phyloP scores from a whole-genome alignment of 2,888 invertebrate species.

The Oasisia sp. region DNA sequence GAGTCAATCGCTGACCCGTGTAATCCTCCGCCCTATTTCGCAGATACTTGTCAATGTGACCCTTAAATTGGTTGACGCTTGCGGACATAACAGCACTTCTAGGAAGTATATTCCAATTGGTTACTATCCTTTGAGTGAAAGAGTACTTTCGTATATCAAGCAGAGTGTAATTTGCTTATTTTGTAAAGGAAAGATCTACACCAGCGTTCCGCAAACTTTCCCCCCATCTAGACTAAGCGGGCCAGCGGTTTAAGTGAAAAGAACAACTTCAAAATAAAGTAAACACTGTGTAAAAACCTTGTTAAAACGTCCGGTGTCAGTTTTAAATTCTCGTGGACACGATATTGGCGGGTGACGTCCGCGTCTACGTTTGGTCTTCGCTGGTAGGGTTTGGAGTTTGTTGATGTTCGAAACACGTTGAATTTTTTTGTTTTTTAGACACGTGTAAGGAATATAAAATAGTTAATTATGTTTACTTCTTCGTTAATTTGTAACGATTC shows the following conservation, averaged over 20 bases:
- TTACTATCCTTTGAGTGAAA: too few relatives aligned
- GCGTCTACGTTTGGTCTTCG: neutral
- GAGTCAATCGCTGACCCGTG: too few relatives aligned
- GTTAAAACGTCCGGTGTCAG: neutral
- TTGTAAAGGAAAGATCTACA: too few relatives aligned
- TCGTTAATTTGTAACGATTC: neutral
- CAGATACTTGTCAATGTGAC: too few relatives aligned
- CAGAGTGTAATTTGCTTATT: too few relatives aligned
- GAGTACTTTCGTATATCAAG: too few relatives aligned
- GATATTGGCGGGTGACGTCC: neutral
- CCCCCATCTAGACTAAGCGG: too few relatives aligned
- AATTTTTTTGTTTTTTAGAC: neutral
- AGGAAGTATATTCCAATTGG: too few relatives aligned
- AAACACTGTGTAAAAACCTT: neutral
- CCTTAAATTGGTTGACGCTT: too few relatives aligned
- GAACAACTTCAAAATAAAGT: neutral
- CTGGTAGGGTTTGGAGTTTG: neutral
- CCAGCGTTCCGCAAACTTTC: too few relatives aligned
- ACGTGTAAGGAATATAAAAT: neutral
- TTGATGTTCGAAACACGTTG: neutral
- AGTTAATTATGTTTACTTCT: neutral
- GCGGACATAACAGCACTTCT: too few relatives aligned
- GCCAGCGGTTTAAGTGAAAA: neutral
- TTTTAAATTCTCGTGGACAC: conserved; percentile 1
- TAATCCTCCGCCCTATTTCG: too few relatives aligned